Conservation (phyloP, 2,797 vertebrate genomes). For the Tapirus indicus region DNA sequence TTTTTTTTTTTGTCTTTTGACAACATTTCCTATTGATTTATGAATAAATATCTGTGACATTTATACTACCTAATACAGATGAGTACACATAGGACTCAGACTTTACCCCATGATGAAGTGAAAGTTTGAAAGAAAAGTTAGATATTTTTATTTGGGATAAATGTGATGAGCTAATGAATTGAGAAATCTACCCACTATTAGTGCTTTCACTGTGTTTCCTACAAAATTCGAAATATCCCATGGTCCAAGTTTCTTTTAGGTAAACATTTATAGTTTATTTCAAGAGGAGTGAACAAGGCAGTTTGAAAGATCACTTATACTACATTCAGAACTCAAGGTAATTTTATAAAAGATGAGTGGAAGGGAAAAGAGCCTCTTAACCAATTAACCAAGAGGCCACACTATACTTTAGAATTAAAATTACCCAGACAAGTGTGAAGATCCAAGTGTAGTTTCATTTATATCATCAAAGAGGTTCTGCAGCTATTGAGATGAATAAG, state of each 20-base stretch:
- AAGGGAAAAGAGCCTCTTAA: slow-evolving; percentile 58
- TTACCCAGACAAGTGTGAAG: neutral
- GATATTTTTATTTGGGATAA: slow-evolving; percentile 48
- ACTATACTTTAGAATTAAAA: slow-evolving; percentile 67
- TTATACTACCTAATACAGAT: slow-evolving; percentile 53
- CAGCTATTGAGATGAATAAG: slow-evolving; percentile 55
- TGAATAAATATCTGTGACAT: slow-evolving; percentile 73
- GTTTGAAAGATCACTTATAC: slow-evolving; percentile 41
- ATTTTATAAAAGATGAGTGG: slow-evolving; percentile 60
- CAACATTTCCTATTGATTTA: slow-evolving; percentile 64
- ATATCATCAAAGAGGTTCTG: slow-evolving; percentile 43
- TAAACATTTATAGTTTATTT: slow-evolving; percentile 57
- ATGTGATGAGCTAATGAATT: neutral
- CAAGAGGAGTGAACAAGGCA: slow-evolving; percentile 20
- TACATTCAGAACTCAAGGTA: slow-evolving; percentile 59
- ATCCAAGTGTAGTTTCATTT: slow-evolving; percentile 49
- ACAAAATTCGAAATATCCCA: slow-evolving; percentile 43
- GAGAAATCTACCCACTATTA: neutral
- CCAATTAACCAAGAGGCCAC: slow-evolving; percentile 59
- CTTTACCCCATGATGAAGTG: slow-evolving; percentile 20
- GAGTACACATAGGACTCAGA: slow-evolving; percentile 11
- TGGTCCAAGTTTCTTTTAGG: slow-evolving; percentile 41
- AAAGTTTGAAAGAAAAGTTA: slow-evolving; percentile 62
- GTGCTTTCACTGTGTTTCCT: neutral
- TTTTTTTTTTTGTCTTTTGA: neutral